Evolutionary conservation across 2,888 invertebrate genomes (phyloP), one percentile per base, ranked within the genome.

Genomic region (Conops quadrifasciatus): DNA sequence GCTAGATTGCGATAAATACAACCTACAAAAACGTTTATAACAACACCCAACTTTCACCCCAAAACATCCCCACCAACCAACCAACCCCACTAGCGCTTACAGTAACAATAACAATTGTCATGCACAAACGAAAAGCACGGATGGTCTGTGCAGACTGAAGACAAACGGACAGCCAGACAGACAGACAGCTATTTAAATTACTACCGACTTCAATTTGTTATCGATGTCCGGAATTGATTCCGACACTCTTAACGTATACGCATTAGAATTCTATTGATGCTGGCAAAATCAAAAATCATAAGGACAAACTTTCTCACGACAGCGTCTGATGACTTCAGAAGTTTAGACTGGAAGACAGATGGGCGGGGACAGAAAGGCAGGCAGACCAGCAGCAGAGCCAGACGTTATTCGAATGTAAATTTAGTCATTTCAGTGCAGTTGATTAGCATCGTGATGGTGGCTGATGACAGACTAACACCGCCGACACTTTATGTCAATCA

Each of bases 271-370:
- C 36, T 36, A 36, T 36, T 9, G 36, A 36, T 36, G 36, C 36
- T 47, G 43, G 45, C 7, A 43, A 58, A 67, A 36, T 24, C 67
- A 60, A 60, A 67, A 26, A 59, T 59, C 59, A 58, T 21, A 26
- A 67, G 47, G 67, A 67, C 30, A 59, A 60, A 67, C 67, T 67
- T 67, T 66, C 36, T n/a, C 56, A 24, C 67, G 15, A 26, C 56
- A 15, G 1, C n/a, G 49, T 36, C 21, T 19, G 62, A 47, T 19
- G 36, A 9, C 36, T 36, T 36, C 9, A 49, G 24, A 45, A 58
- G n/a, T n/a, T n/a, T n/a, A n/a, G n/a, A n/a, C 21, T 2, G 1
- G 53, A 16, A 53, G 53, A n/a, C 11, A 51, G n/a, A 24, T n/a
- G 11, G 5, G 5, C 24, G 24, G 2, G 2, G 19, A 9, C 56